Evolutionary conservation across 2,888 invertebrate species (phyloP).

Genomic region (Cheilosia grossa): DNA sequence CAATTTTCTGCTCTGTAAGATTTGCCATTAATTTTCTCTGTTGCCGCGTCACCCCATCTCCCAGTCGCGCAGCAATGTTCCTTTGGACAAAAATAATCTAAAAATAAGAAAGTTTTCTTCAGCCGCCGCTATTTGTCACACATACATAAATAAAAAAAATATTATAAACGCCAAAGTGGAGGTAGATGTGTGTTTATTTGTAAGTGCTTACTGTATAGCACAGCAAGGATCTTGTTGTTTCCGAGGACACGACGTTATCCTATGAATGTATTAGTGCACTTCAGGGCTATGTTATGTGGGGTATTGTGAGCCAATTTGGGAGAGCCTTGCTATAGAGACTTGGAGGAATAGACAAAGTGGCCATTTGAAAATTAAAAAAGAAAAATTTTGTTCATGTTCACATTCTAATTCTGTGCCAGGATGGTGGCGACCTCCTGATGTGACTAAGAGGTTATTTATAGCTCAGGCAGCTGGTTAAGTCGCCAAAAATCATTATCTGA

Average conservation of each 20-base stretch:
- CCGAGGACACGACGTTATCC: conserved; percentile 17
- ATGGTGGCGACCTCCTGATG: neutral
- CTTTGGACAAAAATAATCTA: conserved; percentile 10
- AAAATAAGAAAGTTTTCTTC: conserved; percentile 42
- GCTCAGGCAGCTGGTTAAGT: neutral
- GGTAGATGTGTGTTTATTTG: conserved; percentile 6
- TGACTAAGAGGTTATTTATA: conserved; percentile 23
- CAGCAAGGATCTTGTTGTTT: conserved; percentile 30
- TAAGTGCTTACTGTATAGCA: neutral
- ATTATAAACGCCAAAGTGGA: conserved; percentile 37
- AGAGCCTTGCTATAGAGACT: neutral
- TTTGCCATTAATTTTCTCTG: conserved; percentile 72
- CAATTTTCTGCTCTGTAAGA: conserved; percentile 74
- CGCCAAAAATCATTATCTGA: conserved; percentile 10
- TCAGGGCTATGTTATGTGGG: neutral
- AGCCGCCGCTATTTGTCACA: conserved; percentile 16
- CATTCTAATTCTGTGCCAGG: conserved; percentile 6
- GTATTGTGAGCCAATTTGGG: neutral
- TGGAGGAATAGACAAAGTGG: conserved; percentile 20
- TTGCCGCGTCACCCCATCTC: conserved; percentile 7
- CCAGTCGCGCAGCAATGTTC: conserved; percentile 28
- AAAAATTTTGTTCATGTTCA: neutral
- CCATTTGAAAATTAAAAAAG: conserved; percentile 15
- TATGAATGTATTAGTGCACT: conserved; percentile 41
- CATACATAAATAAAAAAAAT: conserved; percentile 22